phyloP scores from a whole-genome alignment of 35 echinoderm and acorn worm species.

The Strongylocentrotus purpuratus region DNA sequence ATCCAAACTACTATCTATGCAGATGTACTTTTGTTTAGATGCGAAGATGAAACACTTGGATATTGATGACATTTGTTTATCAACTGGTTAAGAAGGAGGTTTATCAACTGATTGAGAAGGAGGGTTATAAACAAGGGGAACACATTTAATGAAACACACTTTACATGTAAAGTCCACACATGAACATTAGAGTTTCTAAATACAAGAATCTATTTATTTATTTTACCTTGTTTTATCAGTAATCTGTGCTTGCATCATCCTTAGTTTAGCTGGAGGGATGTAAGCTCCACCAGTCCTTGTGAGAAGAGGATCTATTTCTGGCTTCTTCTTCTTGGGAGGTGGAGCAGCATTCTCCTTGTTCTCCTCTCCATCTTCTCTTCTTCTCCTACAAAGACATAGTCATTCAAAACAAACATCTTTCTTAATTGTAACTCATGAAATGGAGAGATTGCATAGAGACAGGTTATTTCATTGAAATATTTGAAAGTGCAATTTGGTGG shows the following conservation, averaged over 20 bases:
- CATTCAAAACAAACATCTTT: background rate
- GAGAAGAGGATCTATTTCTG: slow-evolving; percentile 54
- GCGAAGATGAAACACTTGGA: too few relatives aligned
- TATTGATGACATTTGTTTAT: too few relatives aligned
- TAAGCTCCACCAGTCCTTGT: slow-evolving; percentile 93
- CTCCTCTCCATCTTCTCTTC: slow-evolving; percentile 46
- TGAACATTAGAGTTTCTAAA: background rate
- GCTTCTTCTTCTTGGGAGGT: slow-evolving; percentile 72
- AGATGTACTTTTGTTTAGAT: too few relatives aligned
- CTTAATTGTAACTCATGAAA: background rate
- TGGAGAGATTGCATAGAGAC: background rate
- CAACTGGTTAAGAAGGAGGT: too few relatives aligned
- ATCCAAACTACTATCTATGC: too few relatives aligned
- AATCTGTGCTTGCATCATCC: slow-evolving; percentile 91
- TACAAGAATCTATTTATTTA: background rate
- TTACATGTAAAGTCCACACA: background rate
- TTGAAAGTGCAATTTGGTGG: background rate
- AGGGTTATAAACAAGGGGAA: background rate
- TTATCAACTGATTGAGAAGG: background rate
- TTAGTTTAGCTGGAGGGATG: slow-evolving; percentile 91
- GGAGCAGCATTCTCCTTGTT: slow-evolving; percentile 73
- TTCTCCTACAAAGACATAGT: background rate
- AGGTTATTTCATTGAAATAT: background rate
- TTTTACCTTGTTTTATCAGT: slow-evolving; percentile 95
- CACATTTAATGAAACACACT: background rate